Percentiles rank a stretch among this genome's conserved stretches.
Conservation (phyloP, 2,888 invertebrate genomes). For the Eubasilissa splendida region DNA sequence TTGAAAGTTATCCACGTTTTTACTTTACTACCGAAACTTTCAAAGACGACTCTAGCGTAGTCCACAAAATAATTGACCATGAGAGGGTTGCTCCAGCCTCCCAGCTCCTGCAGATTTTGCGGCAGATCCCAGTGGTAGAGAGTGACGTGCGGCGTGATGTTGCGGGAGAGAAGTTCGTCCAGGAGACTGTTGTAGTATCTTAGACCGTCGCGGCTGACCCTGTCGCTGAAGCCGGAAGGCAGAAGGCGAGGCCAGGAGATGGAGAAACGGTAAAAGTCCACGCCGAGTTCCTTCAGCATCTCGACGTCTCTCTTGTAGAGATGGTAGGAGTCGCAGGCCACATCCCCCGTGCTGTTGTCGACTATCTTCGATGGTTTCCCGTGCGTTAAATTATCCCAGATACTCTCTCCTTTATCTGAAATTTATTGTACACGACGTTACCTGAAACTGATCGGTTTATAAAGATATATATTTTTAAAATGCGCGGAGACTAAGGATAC, state of each 20-base stretch:
- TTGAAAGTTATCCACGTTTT: constrained; percentile 78
- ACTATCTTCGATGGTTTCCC: constrained; percentile 69
- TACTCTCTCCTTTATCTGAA: constrained; percentile 76
- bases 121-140: constrained; percentile 81
- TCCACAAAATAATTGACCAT: constrained; percentile 75
- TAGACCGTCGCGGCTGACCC: constrained; percentile 67
- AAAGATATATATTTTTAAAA: too few species aligned
- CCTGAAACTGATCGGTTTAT: too few species aligned
- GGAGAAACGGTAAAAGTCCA: constrained; percentile 75
- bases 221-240: constrained; percentile 73
- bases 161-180: constrained; percentile 69
- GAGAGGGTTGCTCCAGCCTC: constrained; percentile 77
- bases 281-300: constrained; percentile 72
- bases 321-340: constrained; percentile 79
- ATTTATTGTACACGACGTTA: too few species aligned
- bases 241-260: constrained; percentile 80
- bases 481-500: too few species aligned
- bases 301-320: constrained; percentile 75
- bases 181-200: constrained; percentile 77
- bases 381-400: constrained; percentile 80
- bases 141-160: constrained; percentile 75
- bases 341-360: constrained; percentile 74
- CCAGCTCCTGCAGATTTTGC: constrained; percentile 70
- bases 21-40: constrained; percentile 69
- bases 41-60: constrained; percentile 73